A percentile compares a stretch with the other conserved stretches of the same genome.
These are phyloP conservation scores for Hiodon tergisus DNA, from an alignment of 2,113 vertebrate species.

Conservation along the genomic window DNA sequence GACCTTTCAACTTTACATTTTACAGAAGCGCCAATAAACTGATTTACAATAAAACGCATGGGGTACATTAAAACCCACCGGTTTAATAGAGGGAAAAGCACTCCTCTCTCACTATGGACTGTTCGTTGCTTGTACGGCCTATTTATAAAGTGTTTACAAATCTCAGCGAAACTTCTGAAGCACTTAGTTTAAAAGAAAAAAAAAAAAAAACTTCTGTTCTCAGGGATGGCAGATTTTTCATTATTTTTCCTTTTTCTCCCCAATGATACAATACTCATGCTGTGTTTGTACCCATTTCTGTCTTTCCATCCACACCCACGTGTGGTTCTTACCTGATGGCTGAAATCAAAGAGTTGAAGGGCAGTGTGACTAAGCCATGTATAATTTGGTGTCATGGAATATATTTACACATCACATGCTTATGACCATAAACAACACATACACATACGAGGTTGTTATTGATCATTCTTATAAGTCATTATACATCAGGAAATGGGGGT, in stretches of 20 bases:
- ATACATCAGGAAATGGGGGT: too few relatives aligned
- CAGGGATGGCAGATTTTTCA: slow-evolving; percentile 57
- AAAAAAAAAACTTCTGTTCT: slow-evolving; percentile 42
- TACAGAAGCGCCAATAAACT: not conserved
- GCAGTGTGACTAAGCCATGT: too few relatives aligned
- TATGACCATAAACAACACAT: too few relatives aligned
- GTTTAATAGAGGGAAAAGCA: not conserved
- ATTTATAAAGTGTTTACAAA: slow-evolving; percentile 25
- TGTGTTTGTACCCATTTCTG: slow-evolving; percentile 20
- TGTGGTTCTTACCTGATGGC: too few relatives aligned
- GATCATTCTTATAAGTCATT: too few relatives aligned
- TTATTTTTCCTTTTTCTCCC: slow-evolving; percentile 28
- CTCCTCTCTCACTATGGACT: not conserved
- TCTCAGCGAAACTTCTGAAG: slow-evolving; percentile 28
- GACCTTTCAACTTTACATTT: not conserved
- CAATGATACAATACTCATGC: slow-evolving; percentile 26
- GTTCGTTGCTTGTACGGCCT: slow-evolving; percentile 17
- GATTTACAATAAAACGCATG: not conserved
- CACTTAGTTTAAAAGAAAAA: slow-evolving; percentile 60
- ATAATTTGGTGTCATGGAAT: too few relatives aligned
- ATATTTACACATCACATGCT: too few relatives aligned
- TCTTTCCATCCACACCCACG: too few relatives aligned
- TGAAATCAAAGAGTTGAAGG: too few relatives aligned
- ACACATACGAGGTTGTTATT: too few relatives aligned
- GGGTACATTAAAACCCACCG: not conserved